Evolutionary conservation across 2,797 vertebrate genomes (phyloP).

Genomic region (Limosa lapponica): DNA sequence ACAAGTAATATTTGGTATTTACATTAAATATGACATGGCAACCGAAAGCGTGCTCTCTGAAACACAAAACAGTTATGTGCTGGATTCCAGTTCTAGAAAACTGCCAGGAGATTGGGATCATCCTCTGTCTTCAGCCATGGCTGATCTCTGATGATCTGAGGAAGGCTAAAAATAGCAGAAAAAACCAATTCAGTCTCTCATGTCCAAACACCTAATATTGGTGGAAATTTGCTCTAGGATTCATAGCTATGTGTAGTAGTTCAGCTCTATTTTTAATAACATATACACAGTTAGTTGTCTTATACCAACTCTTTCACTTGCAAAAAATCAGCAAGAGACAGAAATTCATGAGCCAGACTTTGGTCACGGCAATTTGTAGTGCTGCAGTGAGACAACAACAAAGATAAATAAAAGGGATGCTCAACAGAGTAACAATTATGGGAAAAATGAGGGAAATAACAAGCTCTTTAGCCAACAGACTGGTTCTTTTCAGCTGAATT

Average conservation of each 20-base stretch:
- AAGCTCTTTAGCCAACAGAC: background rate
- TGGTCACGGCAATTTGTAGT: background rate
- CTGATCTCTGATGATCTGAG: background rate
- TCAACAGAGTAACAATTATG: background rate
- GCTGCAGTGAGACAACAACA: background rate
- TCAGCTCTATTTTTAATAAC: background rate
- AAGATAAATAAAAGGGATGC: background rate
- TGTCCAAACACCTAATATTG: background rate
- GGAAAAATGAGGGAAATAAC: background rate
- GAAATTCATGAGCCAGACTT: background rate
- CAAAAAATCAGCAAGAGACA: background rate
- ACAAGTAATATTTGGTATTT: background rate
- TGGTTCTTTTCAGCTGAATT: background rate
- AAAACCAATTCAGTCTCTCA: background rate
- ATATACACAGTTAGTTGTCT: background rate
- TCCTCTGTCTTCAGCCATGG: background rate
- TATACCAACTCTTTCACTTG: background rate
- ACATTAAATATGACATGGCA: background rate
- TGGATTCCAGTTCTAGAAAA: background rate
- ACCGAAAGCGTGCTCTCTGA: background rate
- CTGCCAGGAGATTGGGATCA: background rate
- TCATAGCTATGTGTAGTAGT: background rate
- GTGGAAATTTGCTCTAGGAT: background rate
- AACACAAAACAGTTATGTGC: background rate
- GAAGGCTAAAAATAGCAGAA: background rate